Evolutionary conservation across 1,140 invertebrate species (phyloP).

Genomic region (Plectus sambesii): DNA sequence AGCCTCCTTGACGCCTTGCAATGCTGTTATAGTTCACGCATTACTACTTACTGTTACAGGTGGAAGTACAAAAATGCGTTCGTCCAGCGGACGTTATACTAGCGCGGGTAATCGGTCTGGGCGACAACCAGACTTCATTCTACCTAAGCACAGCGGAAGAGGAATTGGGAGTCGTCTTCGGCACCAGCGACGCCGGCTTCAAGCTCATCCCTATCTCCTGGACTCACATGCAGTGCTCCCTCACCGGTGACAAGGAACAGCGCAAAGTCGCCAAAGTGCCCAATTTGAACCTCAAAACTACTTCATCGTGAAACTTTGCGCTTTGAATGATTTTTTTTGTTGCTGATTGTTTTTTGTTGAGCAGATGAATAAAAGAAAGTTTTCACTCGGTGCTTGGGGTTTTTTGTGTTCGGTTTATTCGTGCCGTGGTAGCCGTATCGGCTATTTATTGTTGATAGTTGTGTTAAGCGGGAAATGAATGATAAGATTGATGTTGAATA

Average conservation of each 20-base stretch:
- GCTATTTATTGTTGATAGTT: too few species aligned
- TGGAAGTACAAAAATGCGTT: slow-evolving; percentile 26
- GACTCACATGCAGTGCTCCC: slow-evolving; percentile 14
- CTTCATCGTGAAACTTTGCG: too few species aligned
- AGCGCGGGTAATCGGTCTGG: slow-evolving; percentile 31
- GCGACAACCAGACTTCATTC: slow-evolving; percentile 31
- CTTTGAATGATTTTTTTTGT: too few species aligned
- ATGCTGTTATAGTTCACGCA: not conserved
- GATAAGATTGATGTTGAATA: too few species aligned
- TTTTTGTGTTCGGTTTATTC: too few species aligned
- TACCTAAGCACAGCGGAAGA: slow-evolving; percentile 28
- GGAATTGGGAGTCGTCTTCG: slow-evolving; percentile 27
- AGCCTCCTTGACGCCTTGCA: too few species aligned
- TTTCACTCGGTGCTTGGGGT: too few species aligned
- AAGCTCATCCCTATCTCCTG: slow-evolving; percentile 20
- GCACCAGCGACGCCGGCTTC: slow-evolving; percentile 29
- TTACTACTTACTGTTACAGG: slow-evolving; percentile 10
- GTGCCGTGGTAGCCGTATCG: too few species aligned
- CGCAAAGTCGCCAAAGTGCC: slow-evolving; percentile 33
- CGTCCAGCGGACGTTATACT: slow-evolving; percentile 35
- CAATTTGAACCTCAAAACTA: slow-evolving; percentile 13
- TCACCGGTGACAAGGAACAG: slow-evolving; percentile 26
- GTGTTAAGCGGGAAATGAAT: too few species aligned
- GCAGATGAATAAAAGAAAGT: too few species aligned
- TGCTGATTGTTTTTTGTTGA: too few species aligned